Percentiles rank a stretch among this genome's conserved stretches.
Conservation (phyloP, 2,888 invertebrate genomes). For the Dasysyrphus albostriatus region DNA sequence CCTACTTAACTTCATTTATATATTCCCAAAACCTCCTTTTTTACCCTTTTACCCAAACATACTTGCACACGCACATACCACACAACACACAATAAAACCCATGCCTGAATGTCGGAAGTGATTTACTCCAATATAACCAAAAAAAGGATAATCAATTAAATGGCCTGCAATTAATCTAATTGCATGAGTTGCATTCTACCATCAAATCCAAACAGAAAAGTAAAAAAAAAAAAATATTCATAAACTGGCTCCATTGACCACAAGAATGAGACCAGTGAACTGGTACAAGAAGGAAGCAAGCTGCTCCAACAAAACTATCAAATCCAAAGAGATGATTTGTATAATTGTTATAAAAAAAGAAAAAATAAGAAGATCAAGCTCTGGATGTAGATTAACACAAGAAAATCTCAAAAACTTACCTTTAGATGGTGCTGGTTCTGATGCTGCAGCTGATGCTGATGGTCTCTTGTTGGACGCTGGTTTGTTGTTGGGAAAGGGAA, state of each 20-base stretch:
- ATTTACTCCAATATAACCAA: slow-evolving; percentile 45
- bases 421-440: slow-evolving; percentile 46
- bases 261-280: slow-evolving; percentile 41
- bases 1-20: not conserved
- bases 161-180: slow-evolving; percentile 70
- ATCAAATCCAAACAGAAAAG: slow-evolving; percentile 7
- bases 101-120: slow-evolving; percentile 65
- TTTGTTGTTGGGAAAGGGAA: slow-evolving; percentile 49
- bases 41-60: not conserved
- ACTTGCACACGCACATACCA: not conserved
- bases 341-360: slow-evolving; percentile 55
- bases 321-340: slow-evolving; percentile 63
- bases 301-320: slow-evolving; percentile 29
- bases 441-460: slow-evolving; percentile 28
- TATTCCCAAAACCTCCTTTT: not conserved
- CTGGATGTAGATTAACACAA: slow-evolving; percentile 53
- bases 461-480: slow-evolving; percentile 31
- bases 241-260: slow-evolving; percentile 60
- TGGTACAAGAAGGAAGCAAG: slow-evolving; percentile 8
- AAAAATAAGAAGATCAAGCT: slow-evolving; percentile 15
- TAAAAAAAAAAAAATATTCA: not conserved
- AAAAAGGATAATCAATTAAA: slow-evolving; percentile 69
- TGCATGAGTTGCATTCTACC: slow-evolving; percentile 57
- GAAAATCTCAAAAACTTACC: slow-evolving; percentile 60
- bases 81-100: not conserved